phyloP scores from a whole-genome alignment of 2,113 vertebrate species.

The Speoplatyrhinus poulsoni region DNA sequence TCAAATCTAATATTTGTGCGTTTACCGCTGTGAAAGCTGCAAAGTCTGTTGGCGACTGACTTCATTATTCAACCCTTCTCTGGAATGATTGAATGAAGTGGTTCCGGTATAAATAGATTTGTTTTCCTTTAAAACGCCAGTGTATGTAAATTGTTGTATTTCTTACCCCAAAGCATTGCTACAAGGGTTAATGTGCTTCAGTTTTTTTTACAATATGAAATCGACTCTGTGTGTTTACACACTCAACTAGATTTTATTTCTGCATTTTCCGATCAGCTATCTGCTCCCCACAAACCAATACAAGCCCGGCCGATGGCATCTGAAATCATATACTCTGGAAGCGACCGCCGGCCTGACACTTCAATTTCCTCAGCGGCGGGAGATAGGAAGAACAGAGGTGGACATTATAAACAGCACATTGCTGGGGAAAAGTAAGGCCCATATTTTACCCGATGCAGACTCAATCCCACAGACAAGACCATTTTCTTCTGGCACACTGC shows the following conservation, averaged over 20 bases:
- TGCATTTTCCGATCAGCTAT: constrained; percentile 43
- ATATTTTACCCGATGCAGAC: constrained; percentile 53
- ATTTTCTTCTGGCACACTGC: constrained; percentile 50
- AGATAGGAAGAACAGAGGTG: constrained; percentile 69
- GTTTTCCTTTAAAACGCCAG: no score
- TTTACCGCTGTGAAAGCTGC: constrained; percentile 3
- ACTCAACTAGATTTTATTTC: constrained; percentile 34
- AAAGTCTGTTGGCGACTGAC: constrained; percentile 1
- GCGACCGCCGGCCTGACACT: constrained; percentile 66
- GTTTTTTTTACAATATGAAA: constrained; percentile 21
- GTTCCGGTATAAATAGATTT: background rate
- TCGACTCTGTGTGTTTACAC: constrained; percentile 3
- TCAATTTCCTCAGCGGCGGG: constrained; percentile 72
- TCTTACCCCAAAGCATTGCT: background rate
- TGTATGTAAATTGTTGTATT: no score
- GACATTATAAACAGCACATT: constrained; percentile 61
- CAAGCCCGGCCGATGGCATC: constrained; percentile 45
- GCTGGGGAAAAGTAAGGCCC: constrained; percentile 41
- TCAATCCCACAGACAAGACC: constrained; percentile 48
- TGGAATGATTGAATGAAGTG: background rate
- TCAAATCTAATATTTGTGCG: constrained; percentile 5
- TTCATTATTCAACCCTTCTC: background rate
- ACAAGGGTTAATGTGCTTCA: constrained; percentile 33
- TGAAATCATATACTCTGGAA: constrained; percentile 63
- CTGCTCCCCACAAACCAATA: constrained; percentile 51